These are phyloP conservation scores for Reticulitermes speratus DNA, from an alignment of 1,140 invertebrate species.

Conservation along the genomic window DNA sequence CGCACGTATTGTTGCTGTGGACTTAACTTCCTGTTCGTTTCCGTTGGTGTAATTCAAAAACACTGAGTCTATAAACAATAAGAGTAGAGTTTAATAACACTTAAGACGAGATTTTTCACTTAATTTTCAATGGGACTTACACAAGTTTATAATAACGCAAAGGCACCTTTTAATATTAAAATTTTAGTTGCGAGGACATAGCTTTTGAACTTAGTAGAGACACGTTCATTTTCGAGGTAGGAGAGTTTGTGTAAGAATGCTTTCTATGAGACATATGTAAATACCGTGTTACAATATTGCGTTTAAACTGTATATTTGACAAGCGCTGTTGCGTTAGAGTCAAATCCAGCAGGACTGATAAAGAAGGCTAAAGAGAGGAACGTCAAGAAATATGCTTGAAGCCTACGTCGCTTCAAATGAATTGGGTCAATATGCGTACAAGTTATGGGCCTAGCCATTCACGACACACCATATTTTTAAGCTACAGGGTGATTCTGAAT, in stretches of 20 bases:
- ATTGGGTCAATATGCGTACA: background rate
- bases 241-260: background rate
- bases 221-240: background rate
- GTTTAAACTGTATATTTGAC: background rate
- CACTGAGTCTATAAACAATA: too few species aligned
- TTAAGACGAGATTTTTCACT: too few species aligned
- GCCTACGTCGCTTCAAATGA: background rate
- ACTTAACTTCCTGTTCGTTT: too few species aligned
- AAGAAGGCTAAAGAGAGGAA: background rate
- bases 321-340: background rate
- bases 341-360: background rate
- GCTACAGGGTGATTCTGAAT: background rate
- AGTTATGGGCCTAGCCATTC: background rate
- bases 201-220: background rate
- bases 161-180: background rate
- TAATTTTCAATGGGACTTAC: too few species aligned
- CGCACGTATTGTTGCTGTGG: too few species aligned
- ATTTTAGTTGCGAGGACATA: background rate
- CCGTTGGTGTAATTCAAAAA: too few species aligned
- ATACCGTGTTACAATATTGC: background rate
- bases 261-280: background rate
- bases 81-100: too few species aligned
- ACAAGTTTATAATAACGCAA: background rate
- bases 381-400: background rate
- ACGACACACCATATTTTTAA: background rate